Evolutionary conservation across 2,797 vertebrate genomes (phyloP).

Genomic region (Decapterus maruadsi): DNA sequence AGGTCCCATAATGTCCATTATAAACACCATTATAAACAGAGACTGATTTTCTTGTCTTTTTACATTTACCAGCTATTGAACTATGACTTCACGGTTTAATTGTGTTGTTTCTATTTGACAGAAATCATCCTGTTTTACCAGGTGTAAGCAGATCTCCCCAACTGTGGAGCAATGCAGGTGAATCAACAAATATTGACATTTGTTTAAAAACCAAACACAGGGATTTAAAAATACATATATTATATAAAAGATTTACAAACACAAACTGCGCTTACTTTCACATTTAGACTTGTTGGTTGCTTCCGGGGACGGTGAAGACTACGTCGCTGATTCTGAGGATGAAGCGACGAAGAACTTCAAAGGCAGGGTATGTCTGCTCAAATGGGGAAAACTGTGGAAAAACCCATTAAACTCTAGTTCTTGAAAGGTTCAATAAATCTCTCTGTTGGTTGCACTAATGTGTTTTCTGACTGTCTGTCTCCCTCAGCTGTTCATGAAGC

Average conservation of each 20-base stretch:
- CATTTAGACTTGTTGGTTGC: constrained; percentile 35
- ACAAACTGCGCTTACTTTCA: background rate
- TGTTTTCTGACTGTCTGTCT: constrained; percentile 18
- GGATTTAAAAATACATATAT: too few species aligned
- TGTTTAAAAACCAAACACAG: accelerated
- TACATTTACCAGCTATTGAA: background rate
- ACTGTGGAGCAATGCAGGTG: constrained; percentile 72
- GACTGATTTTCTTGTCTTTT: background rate
- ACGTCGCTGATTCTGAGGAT: constrained; percentile 87
- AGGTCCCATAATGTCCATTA: background rate
- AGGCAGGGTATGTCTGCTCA: constrained; percentile 69
- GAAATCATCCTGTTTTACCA: constrained; percentile 62
- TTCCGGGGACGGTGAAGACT: constrained; percentile 67
- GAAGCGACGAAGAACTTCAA: constrained; percentile 84
- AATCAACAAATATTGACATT: background rate
- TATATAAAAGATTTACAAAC: background rate
- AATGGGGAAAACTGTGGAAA: too few species aligned
- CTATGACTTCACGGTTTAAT: background rate
- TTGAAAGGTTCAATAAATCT: background rate
- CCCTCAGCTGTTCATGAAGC: constrained; percentile 84
- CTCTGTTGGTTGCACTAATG: background rate
- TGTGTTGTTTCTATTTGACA: constrained; percentile 61
- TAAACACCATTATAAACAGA: background rate
- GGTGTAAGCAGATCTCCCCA: constrained; percentile 32
- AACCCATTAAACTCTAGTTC: background rate